Evolutionary conservation across 1,140 invertebrate genomes (phyloP).

Genomic region (Trichomalopsis sarcophagae): DNA sequence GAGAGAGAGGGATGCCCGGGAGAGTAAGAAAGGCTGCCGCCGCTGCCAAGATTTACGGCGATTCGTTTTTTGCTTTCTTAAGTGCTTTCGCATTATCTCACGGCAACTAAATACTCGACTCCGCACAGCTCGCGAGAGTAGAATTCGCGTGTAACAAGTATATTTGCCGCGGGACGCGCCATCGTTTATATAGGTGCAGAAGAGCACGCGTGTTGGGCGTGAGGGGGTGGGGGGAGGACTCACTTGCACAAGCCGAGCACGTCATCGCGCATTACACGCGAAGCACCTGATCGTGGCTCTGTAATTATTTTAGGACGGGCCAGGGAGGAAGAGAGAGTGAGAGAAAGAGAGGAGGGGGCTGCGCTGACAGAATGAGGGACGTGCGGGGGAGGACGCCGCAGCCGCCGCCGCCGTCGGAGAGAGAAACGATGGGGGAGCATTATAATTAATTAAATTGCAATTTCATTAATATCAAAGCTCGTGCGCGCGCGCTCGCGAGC

Average conservation of each 20-base stretch:
- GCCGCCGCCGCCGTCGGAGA: neutral
- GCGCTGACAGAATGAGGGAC: conserved; percentile 39
- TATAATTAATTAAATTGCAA: conserved; percentile 54
- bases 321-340: neutral
- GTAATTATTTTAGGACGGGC: conserved; percentile 51
- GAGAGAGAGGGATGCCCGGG: conserved; percentile 28
- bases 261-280: conserved; percentile 50
- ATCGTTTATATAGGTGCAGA: neutral
- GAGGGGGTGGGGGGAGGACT: conserved; percentile 12
- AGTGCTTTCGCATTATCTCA: conserved; percentile 63
- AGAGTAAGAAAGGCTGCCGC: neutral
- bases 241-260: conserved; percentile 45
- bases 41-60: conserved; percentile 60
- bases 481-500: neutral
- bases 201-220: neutral
- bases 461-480: conserved; percentile 53
- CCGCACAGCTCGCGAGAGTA: neutral
- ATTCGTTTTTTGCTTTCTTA: conserved; percentile 61
- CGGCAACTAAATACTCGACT: conserved; percentile 61
- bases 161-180: conserved; percentile 25
- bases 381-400: conserved; percentile 18
- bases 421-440: conserved; percentile 26
- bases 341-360: neutral
- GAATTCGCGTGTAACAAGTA: conserved; percentile 45
- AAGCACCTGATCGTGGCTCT: conserved; percentile 51